Evolutionary conservation across 2,888 invertebrate genomes (phyloP).

Genomic region (Parnassius orleans): DNA sequence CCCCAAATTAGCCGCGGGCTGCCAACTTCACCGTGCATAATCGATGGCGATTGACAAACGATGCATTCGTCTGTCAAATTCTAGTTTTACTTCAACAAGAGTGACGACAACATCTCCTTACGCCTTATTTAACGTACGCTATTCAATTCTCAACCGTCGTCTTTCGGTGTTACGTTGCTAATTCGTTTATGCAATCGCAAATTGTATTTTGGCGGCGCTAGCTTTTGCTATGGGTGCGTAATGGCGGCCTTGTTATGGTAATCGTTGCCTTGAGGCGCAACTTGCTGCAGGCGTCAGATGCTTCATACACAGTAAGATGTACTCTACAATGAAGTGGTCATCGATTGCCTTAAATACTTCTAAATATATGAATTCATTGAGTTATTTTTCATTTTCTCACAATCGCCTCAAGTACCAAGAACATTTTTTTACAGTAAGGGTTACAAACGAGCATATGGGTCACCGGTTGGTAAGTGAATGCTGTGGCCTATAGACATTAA

Average conservation of each 20-base stretch:
- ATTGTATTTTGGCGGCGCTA: slow-evolving; percentile 33
- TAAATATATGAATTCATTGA: slow-evolving; percentile 1
- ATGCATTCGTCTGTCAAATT: slow-evolving; percentile 79
- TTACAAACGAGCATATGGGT: no score
- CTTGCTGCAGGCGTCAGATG: slow-evolving; percentile 45
- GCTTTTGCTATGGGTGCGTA: slow-evolving; percentile 62
- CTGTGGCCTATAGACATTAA: no score
- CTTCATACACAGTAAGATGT: slow-evolving; percentile 46
- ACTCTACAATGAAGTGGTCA: slow-evolving; percentile 54
- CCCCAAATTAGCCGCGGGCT: slow-evolving; percentile 73
- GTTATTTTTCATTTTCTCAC: slow-evolving; percentile 7
- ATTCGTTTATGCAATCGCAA: slow-evolving; percentile 21
- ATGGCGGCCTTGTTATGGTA: slow-evolving; percentile 79
- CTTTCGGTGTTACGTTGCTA: neutral
- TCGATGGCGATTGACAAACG: slow-evolving; percentile 80
- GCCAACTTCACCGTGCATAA: slow-evolving; percentile 68
- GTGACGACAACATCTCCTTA: slow-evolving; percentile 40
- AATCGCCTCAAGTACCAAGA: neutral
- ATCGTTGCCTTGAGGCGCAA: slow-evolving; percentile 64
- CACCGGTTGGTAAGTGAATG: no score
- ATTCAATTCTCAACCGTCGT: slow-evolving; percentile 33
- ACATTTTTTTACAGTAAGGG: no score
- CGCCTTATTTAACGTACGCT: slow-evolving; percentile 8
- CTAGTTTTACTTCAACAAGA: slow-evolving; percentile 70
- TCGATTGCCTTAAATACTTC: slow-evolving; percentile 43